Evolutionary conservation across 2,888 invertebrate genomes (phyloP), one percentile per base, ranked within the genome.

Genomic region (Sepiola atlantica): DNA sequence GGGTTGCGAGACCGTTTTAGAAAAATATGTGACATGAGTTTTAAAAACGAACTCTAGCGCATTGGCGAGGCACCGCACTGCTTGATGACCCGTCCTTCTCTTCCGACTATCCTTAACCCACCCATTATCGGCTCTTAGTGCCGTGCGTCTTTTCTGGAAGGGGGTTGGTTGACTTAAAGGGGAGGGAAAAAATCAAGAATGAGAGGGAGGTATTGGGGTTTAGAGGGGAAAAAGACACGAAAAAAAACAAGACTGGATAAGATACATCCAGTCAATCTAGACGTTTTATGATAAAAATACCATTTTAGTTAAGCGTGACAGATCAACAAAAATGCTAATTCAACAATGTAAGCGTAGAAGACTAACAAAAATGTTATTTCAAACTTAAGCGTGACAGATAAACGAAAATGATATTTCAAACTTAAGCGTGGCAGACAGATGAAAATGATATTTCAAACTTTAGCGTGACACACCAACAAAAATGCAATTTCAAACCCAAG

Each of bases 1-100:
- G 45, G 45, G 45, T 8, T 45, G 45, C 45, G n/a, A 77, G 77
- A 77, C 77, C 77, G 77, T 77, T 77, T 77, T 77, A 77, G 77
- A 77, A 77, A 77, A 77, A n/a, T 32, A 77, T 77, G 77, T 77
- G 77, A 77, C 77, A n/a, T 77, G 77, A n/a, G 77, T 77, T 77
- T 77, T 77, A 77, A 77, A 77, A 77, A 2, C 77, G 77, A 77
- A 18, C n/a, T 21, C n/a, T n/a, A 77, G n/a, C n/a, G n/a, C n/a
- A n/a, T 16, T 18, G 77, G 8, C 77, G 3, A n/a, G 77, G n/a
- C 32, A 77, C 77, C 77, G 77, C n/a, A n/a, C 16, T 77, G 77
- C 77, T 77, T 32, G n/a, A 12, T 77, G 77, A 77, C 77, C 77
- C 77, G 77, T 32, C 77, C 18, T 21, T n/a, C 77, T 6, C 1